Base-by-base conservation (phyloP, 2,113 vertebrate species). In the Clarias macrocephalus region DNA sequence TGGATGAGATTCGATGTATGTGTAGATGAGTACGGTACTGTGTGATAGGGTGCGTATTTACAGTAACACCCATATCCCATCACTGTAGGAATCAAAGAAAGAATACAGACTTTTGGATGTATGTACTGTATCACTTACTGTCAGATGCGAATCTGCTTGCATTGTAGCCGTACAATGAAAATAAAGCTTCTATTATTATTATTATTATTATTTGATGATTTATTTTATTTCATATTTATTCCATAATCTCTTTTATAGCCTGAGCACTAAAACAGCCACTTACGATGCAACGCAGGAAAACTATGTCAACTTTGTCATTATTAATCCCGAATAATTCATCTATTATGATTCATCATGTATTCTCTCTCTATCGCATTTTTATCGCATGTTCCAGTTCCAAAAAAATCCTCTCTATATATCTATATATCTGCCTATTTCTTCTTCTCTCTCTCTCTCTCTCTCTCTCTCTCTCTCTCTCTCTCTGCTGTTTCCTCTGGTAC, bases 401-500 rank as follows among this genome's bases (percentile, higher is more conserved):
- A 48, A 48, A 7, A 48, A 48, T 87, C 88, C 82, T 63, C 33
- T 25, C 2, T 88, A 88, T 88, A 80, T 84, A 54, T 57, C 25
- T 82, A n/a, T 56, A 21, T 70, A 63, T 77, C 54, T 52, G 70
- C 89, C 60, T 86, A 66, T 81, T 62, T 85, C 82, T 57, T 28
- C 0, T 37, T n/a, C n/a, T n/a, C n/a, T n/a, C 10, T 23, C 80
- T 59, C 21, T 88, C 88, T 88, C 86, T 85, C 54, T 25, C 56
- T 82, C 57, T 37, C 62, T 72, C 82, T 83, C 56, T 62, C 82
- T 89, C 73, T 87, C 72, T 80, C 59, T 84, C 80, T 62, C 37
- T 37, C 48, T 73, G 30, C 18, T 37, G 84, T 73, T 73, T 75
- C 73, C 82, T 72, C 54, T 73, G 70, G 37, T 77, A 77, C 57